These are phyloP conservation scores for Tiliqua scincoides DNA, from an alignment of 2,113 vertebrate genomes.

Conservation along the genomic window DNA sequence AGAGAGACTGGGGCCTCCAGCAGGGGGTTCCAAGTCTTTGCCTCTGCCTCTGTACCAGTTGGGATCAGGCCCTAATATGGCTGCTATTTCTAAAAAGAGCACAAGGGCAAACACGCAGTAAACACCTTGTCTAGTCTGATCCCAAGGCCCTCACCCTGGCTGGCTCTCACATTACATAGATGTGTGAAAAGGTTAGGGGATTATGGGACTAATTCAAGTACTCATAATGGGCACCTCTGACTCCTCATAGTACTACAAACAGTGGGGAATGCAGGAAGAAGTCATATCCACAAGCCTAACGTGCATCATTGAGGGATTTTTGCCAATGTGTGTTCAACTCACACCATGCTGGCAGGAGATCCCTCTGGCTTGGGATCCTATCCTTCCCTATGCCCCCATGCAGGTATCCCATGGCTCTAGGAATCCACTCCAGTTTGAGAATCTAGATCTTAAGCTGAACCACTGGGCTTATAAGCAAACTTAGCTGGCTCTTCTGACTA, in stretches of 20 bases:
- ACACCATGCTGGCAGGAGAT: neutral
- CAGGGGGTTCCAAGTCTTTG: too few species aligned
- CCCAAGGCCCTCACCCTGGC: too few species aligned
- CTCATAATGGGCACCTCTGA: neutral
- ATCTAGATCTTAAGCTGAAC: neutral
- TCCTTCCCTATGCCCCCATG: neutral
- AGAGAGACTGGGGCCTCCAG: too few species aligned
- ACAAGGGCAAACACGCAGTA: too few species aligned
- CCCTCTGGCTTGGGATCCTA: too few species aligned
- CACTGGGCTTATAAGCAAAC: slow-evolving; percentile 50
- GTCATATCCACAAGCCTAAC: neutral
- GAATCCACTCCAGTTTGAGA: neutral
- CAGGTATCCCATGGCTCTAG: neutral
- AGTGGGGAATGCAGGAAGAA: neutral
- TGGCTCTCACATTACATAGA: neutral
- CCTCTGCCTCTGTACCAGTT: too few species aligned
- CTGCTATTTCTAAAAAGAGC: too few species aligned
- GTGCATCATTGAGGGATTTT: neutral
- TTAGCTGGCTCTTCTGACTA: slow-evolving; percentile 73
- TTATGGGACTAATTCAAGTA: neutral
- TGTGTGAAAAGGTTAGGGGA: neutral
- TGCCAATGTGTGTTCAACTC: neutral
- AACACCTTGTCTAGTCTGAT: too few species aligned
- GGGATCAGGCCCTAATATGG: too few species aligned
- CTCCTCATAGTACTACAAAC: neutral